A percentile compares a stretch with the other conserved stretches of the same genome.
Conservation (phyloP, 2,797 vertebrate genomes). For the Nyctibius grandis region DNA sequence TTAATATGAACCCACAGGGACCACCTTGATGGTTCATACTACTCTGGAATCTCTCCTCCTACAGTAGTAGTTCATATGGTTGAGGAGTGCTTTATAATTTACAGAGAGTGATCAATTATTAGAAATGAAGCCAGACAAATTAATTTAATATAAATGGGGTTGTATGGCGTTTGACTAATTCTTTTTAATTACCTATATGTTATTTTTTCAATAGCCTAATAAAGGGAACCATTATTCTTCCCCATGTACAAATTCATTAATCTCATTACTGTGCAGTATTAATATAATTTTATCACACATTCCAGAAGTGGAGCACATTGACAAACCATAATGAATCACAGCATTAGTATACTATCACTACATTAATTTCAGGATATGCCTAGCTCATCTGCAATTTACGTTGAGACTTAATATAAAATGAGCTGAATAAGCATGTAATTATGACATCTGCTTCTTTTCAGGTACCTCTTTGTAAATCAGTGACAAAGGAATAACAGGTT, state of each 20-base stretch:
- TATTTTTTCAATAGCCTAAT: slow-evolving; percentile 92
- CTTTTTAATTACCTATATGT: slow-evolving; percentile 97
- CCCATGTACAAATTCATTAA: slow-evolving; percentile 91
- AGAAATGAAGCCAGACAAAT: slow-evolving; percentile 80
- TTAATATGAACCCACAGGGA: slow-evolving; percentile 80
- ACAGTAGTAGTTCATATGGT: slow-evolving; percentile 58
- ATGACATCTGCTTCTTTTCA: slow-evolving; percentile 82
- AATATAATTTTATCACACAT: slow-evolving; percentile 99
- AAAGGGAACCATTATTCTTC: slow-evolving; percentile 82
- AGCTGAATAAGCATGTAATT: slow-evolving; percentile 81
- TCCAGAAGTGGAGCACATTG: slow-evolving; percentile 90
- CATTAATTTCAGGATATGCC: slow-evolving; percentile 88
- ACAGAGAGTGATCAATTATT: slow-evolving; percentile 78
- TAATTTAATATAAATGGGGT: slow-evolving; percentile 82
- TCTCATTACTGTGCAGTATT: slow-evolving; percentile 98
- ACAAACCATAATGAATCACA: slow-evolving; percentile 87
- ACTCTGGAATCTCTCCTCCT: slow-evolving; percentile 65
- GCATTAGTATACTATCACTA: slow-evolving; percentile 80
- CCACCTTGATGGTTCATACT: slow-evolving; percentile 77
- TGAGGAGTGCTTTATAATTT: slow-evolving; percentile 74
- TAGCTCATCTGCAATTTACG: slow-evolving; percentile 82
- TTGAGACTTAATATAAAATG: slow-evolving; percentile 73
- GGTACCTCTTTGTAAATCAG: slow-evolving; percentile 78
- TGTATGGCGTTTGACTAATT: slow-evolving; percentile 92
- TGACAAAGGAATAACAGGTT: slow-evolving; percentile 81